Base-by-base conservation (phyloP, 1,140 invertebrate genomes). In the Papilio machaon region DNA sequence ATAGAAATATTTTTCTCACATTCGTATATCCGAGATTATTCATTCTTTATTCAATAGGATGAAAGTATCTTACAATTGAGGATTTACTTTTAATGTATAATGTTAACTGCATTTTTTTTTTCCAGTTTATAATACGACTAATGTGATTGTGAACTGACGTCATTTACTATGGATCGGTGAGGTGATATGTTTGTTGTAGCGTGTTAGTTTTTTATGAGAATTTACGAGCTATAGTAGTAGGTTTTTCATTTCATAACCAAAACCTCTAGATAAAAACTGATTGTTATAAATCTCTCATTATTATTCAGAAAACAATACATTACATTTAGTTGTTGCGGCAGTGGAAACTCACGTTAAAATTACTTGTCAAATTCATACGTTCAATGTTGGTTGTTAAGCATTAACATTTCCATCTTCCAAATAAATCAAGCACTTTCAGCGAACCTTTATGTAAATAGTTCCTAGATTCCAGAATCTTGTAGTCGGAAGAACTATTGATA, bases 1-100 rank as follows among this genome's bases (percentile, higher is more conserved):
- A 70, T 70, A 70, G 30, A 70, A 70, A 70, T 70, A 70, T 70
- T 23, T 60, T 19, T 64, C 64, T 35, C 64, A 70, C 64, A 35
- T 70, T 70, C 64, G 11, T 7, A 15, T 70, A 35, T 35, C 13
- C 30, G 23, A 35, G 64, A 70, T 35, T 70, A 70, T 70, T 70
- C 30, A 5, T 38, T 35, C 30, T 70, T 23, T 64, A 64, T 64
- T 30, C 2, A 8, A 6, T 70, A 67, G 64, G 13, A 70, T 15
- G 13, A 35, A 70, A 35, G 15, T 70, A 70, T 35, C 64, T 38
- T 38, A 13, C 5, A 35, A 13, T 38, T 35, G 11, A 15, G 13
- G 13, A 35, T 35, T 15, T 70, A 35, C 35, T 2, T 15, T 7
- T 35, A 70, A 7, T 43, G 38, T 43, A 43, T 6, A 43, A 43